Percentiles rank a stretch among this genome's conserved stretches.
Evolutionary conservation across 2,888 invertebrate genomes (phyloP).

Genomic region (Phanerotoma sp.): DNA sequence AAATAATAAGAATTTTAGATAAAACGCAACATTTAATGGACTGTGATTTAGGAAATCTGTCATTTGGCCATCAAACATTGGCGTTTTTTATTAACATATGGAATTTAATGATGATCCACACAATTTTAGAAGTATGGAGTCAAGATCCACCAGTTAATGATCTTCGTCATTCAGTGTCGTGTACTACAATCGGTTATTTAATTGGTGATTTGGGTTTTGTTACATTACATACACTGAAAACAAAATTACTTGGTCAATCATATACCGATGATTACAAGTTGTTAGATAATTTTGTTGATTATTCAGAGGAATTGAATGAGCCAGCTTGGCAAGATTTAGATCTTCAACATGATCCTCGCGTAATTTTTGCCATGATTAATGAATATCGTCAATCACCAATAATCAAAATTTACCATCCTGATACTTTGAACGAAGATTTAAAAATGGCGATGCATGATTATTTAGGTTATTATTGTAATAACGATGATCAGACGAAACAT

Average conservation of each 20-base stretch:
- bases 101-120: constrained; percentile 55
- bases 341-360: constrained; percentile 47
- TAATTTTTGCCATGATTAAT: constrained; percentile 50
- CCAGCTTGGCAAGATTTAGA: constrained; percentile 52
- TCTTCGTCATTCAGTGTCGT: constrained; percentile 42
- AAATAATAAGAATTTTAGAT: constrained; percentile 36
- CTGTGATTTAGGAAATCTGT: constrained; percentile 49
- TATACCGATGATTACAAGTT: constrained; percentile 27
- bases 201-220: constrained; percentile 54
- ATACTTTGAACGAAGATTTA: constrained; percentile 43
- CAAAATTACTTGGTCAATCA: constrained; percentile 43
- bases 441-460: constrained; percentile 39
- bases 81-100: constrained; percentile 53
- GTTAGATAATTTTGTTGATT: constrained; percentile 38
- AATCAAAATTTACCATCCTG: constrained; percentile 41
- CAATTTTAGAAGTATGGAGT: constrained; percentile 45
- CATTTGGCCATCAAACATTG: constrained; percentile 50
- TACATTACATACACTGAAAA: constrained; percentile 48
- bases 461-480: constrained; percentile 34
- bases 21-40: constrained; percentile 42
- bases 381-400: constrained; percentile 46
- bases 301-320: constrained; percentile 50
- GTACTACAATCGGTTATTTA: constrained; percentile 49
- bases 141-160: constrained; percentile 39
- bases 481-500: constrained; percentile 23